Evolutionary conservation across 92 coral and sea anemone species (phyloP), one percentile per base, ranked within the genome.

Genomic region (Parazoanthus darwini): DNA sequence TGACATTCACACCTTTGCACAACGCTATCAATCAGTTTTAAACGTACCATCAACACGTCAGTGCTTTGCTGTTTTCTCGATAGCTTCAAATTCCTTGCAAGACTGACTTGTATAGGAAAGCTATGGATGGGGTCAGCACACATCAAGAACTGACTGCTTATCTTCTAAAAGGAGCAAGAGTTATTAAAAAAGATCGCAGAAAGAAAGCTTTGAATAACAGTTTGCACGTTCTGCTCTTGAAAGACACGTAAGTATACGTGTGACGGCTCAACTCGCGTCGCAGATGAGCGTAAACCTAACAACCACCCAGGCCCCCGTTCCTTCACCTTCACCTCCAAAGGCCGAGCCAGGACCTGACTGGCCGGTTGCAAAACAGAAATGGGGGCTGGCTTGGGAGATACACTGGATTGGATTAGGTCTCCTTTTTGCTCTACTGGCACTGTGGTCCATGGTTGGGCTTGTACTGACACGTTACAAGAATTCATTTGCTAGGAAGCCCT

Each of bases 301-400:
- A 20, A 25, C 72, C 26, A 66, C 26, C 50, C 50, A 46, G 48
- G 48, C 48, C 48, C 50, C 50, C 50, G 48, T 44, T 65, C 71
- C 71, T 65, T 65, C 71, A 16, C n/a, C 48, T 39, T 14, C 79
- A 33, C 48, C 79, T 46, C 93, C 91, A 20, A 76, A 74, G 10
- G 91, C 95, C 65, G 95, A 93, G 59, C 95, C 93, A 16, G 93
- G 91, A 39, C 95, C 95, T 2, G 91, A 91, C 68, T 93, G 95
- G 95, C 92, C 95, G 0, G 92, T 88, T 11, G 95, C 95, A 48
- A 87, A 90, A 59, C 67, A 88, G 58, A 77, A 48, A 33, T 93
- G 95, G 95, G 90, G 91, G 15, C 58, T 90, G 67, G 92, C 91
- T 10, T 93, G 95, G 95, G 88, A 93, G 56, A 44, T 89, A 0